Percentiles rank a stretch among this genome's conserved stretches.
These are phyloP conservation scores for Brachionus paranguensis DNA, from an alignment of 1,140 invertebrate genomes.

Conservation along the genomic window DNA sequence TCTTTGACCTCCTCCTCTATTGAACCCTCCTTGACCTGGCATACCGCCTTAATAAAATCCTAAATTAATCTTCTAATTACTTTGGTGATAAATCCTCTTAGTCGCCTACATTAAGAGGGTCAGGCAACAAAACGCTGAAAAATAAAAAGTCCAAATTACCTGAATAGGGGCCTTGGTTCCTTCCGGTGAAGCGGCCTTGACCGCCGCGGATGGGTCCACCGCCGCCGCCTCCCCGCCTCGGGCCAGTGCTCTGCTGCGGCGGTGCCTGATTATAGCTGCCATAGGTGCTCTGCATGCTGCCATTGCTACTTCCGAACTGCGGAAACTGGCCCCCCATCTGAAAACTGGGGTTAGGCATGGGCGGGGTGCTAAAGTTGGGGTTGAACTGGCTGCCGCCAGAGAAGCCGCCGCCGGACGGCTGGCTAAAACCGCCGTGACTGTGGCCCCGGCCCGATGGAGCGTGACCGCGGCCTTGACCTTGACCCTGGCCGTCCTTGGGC, in stretches of 20 bases:
- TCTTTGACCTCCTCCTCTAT: slow-evolving; percentile 11
- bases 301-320: not conserved
- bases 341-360: not conserved
- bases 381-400: not conserved
- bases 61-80: not conserved
- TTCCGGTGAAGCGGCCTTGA: not conserved
- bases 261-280: not conserved
- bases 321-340: not conserved
- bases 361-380: not conserved
- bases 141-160: not conserved
- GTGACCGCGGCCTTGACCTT: slow-evolving; percentile 60
- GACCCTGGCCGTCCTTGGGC: slow-evolving; percentile 48
- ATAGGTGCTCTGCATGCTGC: slow-evolving; percentile 9
- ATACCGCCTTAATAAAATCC: not conserved
- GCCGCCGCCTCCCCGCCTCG: not conserved
- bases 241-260: not conserved
- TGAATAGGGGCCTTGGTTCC: slow-evolving; percentile 28
- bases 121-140: not conserved
- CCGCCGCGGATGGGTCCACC: slow-evolving; percentile 11
- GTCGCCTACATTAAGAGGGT: not conserved
- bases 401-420: not conserved
- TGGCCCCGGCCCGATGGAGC: not conserved
- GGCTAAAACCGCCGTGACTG: not conserved
- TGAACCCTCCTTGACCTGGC: slow-evolving; percentile 1
- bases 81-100: not conserved